phyloP scores from a whole-genome alignment of 2,888 invertebrate species.

The Phyllotreta cruciferae region DNA sequence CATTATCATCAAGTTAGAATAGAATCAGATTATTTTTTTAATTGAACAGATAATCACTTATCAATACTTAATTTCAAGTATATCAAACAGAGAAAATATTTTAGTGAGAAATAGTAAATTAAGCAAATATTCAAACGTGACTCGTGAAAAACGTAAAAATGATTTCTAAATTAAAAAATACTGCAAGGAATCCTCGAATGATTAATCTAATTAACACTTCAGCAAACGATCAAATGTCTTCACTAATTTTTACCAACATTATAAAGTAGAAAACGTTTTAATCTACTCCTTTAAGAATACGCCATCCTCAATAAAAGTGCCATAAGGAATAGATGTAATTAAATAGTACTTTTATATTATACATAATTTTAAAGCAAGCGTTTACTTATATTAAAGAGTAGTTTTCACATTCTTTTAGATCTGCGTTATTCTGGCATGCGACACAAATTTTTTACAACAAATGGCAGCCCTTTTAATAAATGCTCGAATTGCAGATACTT shows the following conservation, averaged over 20 bases:
- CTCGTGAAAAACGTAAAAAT: background rate
- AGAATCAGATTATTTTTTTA: too few relatives aligned
- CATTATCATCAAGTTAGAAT: too few relatives aligned
- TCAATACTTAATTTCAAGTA: too few relatives aligned
- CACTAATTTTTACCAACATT: background rate
- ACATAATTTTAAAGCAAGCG: conserved; percentile 34
- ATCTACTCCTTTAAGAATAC: background rate
- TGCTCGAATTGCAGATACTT: too few relatives aligned
- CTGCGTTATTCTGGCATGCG: background rate
- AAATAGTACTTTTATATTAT: conserved; percentile 14
- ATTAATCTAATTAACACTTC: too few relatives aligned
- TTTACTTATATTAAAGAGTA: conserved; percentile 23
- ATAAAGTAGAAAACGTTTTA: conserved; percentile 5
- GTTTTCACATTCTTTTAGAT: conserved; percentile 7
- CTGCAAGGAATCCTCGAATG: too few relatives aligned
- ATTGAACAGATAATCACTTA: too few relatives aligned
- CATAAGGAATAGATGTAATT: conserved; percentile 15
- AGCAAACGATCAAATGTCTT: background rate
- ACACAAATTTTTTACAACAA: too few relatives aligned
- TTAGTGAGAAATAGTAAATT: too few relatives aligned
- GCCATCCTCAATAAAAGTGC: conserved; percentile 14
- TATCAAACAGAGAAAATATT: too few relatives aligned
- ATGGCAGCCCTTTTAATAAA: too few relatives aligned
- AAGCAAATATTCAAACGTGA: background rate
- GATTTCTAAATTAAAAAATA: background rate